These are phyloP conservation scores for Caenorhabditis panamensis DNA, from an alignment of 2,888 invertebrate genomes.

Conservation along the genomic window DNA sequence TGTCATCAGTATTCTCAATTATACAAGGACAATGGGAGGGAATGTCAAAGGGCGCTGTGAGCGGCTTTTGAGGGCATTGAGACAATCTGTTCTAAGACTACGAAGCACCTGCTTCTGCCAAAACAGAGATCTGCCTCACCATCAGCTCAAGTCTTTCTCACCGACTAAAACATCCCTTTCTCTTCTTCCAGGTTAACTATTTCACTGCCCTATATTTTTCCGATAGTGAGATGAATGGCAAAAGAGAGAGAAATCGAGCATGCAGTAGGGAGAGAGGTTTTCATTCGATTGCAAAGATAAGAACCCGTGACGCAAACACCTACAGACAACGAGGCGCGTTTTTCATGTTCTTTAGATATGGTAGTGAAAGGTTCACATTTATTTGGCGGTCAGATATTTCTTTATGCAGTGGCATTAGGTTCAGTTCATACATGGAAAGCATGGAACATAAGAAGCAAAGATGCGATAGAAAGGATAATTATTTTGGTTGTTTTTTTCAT, in stretches of 20 bases:
- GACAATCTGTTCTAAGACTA: too few species aligned
- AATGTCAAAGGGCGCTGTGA: not conserved
- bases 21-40: not conserved
- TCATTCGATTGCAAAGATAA: not conserved
- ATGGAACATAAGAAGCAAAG: too few species aligned
- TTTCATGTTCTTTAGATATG: not conserved
- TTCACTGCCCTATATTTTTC: not conserved
- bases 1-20: not conserved
- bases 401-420: not conserved
- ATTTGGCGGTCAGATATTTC: not conserved
- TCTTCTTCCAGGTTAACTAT: too few species aligned
- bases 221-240: not conserved
- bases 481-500: not conserved
- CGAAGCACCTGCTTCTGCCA: too few species aligned
- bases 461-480: too few species aligned
- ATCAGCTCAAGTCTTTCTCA: too few species aligned
- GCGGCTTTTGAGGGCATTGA: too few species aligned
- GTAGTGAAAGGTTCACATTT: not conserved
- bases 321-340: not conserved
- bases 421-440: not conserved
- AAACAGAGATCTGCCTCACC: too few species aligned
- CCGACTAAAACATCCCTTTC: too few species aligned
- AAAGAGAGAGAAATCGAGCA: not conserved
- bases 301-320: constrained; percentile 2
- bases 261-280: not conserved